phyloP scores from a whole-genome alignment of 2,888 invertebrate species.

The Netelia inedita region DNA sequence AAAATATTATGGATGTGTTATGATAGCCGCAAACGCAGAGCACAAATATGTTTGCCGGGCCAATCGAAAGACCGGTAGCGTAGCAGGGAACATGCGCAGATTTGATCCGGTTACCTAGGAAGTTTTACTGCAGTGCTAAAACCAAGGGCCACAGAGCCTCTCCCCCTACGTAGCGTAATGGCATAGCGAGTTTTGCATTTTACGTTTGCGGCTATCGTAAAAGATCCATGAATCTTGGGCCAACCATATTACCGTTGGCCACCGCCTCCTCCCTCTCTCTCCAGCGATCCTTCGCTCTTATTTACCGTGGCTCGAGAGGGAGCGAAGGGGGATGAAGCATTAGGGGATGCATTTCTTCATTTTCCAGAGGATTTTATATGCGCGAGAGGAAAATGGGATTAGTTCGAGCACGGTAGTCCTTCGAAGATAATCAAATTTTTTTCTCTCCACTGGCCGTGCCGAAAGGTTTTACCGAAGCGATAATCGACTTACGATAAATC shows the following conservation, averaged over 20 bases:
- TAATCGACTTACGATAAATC: no score
- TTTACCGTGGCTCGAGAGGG: no score
- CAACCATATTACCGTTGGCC: not conserved
- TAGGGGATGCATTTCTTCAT: not conserved
- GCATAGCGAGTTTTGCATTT: not conserved
- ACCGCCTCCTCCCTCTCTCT: not conserved
- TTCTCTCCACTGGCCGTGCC: no score
- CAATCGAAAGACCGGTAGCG: not conserved
- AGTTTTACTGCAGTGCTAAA: constrained; percentile 1
- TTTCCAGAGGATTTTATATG: not conserved
- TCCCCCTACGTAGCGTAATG: not conserved
- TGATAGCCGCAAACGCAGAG: not conserved
- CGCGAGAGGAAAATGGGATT: no score
- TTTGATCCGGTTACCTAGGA: not conserved
- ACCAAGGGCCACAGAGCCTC: not conserved
- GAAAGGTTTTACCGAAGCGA: no score
- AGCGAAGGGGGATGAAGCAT: no score
- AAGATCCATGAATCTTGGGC: not conserved
- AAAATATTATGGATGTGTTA: not conserved
- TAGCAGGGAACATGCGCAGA: not conserved
- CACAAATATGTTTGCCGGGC: not conserved
- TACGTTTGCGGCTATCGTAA: not conserved
- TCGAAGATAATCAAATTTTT: no score
- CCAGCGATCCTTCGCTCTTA: not conserved
- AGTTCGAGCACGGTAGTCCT: no score